These are phyloP conservation scores for Sceloporus undulatus DNA, from an alignment of 2,113 vertebrate species.

Conservation along the genomic window DNA sequence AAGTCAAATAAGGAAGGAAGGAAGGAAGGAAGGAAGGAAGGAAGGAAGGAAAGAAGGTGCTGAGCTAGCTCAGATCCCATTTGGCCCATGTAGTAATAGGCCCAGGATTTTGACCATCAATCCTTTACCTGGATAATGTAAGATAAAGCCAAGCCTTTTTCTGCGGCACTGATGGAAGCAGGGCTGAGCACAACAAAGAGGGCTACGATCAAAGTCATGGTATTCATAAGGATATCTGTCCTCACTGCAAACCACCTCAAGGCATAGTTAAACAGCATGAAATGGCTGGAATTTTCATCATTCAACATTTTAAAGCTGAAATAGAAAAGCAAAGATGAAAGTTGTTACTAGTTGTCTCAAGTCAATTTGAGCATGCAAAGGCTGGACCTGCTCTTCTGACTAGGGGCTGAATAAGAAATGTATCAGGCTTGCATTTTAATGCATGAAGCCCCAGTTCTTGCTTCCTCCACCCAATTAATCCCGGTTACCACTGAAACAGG, in stretches of 20 bases:
- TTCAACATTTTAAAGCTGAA: conserved; percentile 81
- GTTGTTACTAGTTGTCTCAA: not conserved
- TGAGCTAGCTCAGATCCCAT: not conserved
- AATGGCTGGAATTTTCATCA: conserved; percentile 81
- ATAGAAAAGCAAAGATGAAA: conserved; percentile 13
- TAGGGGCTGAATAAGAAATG: not conserved
- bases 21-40: too few species aligned
- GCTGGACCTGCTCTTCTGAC: not conserved
- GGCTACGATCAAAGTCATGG: conserved; percentile 73
- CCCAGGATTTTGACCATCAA: not conserved
- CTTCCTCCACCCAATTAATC: not conserved
- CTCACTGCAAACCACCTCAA: conserved; percentile 84
- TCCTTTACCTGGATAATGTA: conserved; percentile 82
- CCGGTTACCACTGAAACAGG: not conserved
- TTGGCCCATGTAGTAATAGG: not conserved
- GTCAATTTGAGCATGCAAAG: not conserved
- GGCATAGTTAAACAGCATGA: conserved; percentile 78
- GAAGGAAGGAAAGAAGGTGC: too few species aligned
- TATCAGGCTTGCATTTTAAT: not conserved
- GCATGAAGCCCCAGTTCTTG: not conserved
- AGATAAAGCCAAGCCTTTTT: conserved; percentile 83
- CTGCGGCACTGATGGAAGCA: conserved; percentile 65
- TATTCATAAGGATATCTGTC: conserved; percentile 76
- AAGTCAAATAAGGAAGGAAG: too few species aligned
- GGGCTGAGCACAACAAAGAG: conserved; percentile 79